These are phyloP conservation scores for Chiloscyllium plagiosum DNA, from an alignment of 2,113 vertebrate genomes.

Conservation along the genomic window DNA sequence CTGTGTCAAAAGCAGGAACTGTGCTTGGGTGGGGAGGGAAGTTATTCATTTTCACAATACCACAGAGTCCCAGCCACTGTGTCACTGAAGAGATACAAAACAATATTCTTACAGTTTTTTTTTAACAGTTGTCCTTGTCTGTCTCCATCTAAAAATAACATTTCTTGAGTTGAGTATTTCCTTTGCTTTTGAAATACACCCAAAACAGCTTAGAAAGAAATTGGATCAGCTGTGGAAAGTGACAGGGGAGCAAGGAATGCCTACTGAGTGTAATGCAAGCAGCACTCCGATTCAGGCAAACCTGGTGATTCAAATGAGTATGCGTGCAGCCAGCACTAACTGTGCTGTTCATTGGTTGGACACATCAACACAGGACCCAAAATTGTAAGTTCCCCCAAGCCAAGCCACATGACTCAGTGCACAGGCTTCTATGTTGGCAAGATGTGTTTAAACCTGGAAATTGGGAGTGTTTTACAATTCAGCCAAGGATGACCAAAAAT, in stretches of 20 bases:
- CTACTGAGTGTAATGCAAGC: background rate
- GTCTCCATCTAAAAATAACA: background rate
- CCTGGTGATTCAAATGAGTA: background rate
- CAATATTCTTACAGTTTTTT: background rate
- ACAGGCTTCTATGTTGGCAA: too few species aligned
- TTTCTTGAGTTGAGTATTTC: background rate
- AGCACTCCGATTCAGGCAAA: background rate
- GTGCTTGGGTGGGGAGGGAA: background rate
- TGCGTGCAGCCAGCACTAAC: background rate
- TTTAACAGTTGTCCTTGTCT: background rate
- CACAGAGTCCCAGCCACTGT: background rate
- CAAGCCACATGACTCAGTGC: background rate
- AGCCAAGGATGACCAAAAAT: too few species aligned
- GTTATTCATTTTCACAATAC: background rate
- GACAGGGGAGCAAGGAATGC: too few species aligned
- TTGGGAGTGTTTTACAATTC: too few species aligned
- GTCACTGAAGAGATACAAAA: background rate
- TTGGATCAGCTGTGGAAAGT: background rate
- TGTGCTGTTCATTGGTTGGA: background rate
- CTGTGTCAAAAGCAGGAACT: conserved; percentile 8
- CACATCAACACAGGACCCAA: background rate
- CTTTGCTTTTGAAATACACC: background rate
- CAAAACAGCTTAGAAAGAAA: background rate
- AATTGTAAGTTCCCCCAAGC: background rate
- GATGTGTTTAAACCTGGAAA: too few species aligned